Evolutionary conservation across 2,113 vertebrate genomes (phyloP).

Genomic region (Geococcyx californianus): DNA sequence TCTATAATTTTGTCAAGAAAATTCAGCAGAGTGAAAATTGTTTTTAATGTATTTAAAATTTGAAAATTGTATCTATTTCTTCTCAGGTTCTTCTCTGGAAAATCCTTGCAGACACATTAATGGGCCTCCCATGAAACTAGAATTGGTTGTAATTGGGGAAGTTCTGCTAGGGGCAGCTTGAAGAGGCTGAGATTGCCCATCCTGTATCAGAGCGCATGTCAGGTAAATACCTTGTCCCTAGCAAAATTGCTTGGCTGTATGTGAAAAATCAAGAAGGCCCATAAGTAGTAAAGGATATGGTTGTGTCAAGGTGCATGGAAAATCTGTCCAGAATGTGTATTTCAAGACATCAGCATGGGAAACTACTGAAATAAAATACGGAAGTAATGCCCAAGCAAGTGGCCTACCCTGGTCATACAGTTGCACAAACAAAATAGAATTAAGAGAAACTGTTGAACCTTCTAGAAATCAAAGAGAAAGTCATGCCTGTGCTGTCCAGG

Average conservation of each 20-base stretch:
- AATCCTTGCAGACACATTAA: background rate
- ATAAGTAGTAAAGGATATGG: background rate
- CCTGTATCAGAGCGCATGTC: background rate
- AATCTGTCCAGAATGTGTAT: background rate
- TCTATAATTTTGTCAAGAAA: background rate
- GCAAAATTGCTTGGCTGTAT: background rate
- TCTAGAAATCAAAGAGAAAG: background rate
- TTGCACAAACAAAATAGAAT: background rate
- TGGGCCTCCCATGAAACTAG: background rate
- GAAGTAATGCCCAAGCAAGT: background rate
- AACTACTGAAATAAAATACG: background rate
- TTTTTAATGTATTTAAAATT: background rate
- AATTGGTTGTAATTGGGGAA: background rate
- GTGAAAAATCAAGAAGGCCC: background rate
- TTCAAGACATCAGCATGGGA: fast-evolving
- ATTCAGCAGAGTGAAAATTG: background rate
- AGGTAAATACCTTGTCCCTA: background rate
- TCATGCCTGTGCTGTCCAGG: background rate
- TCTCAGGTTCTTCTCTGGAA: background rate
- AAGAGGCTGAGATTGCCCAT: background rate
- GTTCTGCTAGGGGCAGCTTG: background rate
- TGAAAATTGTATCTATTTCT: background rate
- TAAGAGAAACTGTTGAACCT: background rate
- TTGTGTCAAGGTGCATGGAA: fast-evolving
- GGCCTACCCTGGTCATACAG: background rate